Evolutionary conservation across 1,140 invertebrate genomes (phyloP).

Genomic region (Aphelinus certus): DNA sequence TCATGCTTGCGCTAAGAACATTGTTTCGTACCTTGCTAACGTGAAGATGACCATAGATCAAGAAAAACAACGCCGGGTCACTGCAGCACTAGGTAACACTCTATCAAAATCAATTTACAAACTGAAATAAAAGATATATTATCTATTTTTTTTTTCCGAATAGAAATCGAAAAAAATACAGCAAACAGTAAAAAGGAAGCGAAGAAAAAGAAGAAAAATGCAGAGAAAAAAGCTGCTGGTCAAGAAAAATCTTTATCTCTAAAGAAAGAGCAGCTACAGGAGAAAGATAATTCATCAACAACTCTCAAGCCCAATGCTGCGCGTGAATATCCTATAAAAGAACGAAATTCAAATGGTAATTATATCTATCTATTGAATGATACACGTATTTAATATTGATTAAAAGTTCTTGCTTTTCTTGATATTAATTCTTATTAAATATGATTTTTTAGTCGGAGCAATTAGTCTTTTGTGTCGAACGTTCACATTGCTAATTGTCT

Average conservation of each 20-base stretch:
- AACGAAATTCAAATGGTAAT: conserved; percentile 33
- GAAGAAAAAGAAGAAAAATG: conserved; percentile 58
- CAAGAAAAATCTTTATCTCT: conserved; percentile 39
- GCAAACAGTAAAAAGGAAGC: conserved; percentile 49
- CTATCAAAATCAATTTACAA: background rate
- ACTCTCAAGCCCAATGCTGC: background rate
- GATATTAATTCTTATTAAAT: background rate
- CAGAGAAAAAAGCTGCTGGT: conserved; percentile 39
- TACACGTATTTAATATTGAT: background rate
- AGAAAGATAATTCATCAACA: conserved; percentile 29
- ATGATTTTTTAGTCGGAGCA: conserved; percentile 27
- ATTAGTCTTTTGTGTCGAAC: conserved; percentile 33
- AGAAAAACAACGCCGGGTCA: conserved; percentile 56
- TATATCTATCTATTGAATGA: no score
- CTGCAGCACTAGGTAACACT: conserved; percentile 41
- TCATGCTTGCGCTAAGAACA: conserved; percentile 70
- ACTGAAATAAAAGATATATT: no score
- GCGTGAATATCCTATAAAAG: conserved; percentile 13
- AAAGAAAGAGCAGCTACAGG: conserved; percentile 18
- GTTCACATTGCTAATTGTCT: conserved; percentile 41
- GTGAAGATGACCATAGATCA: conserved; percentile 62
- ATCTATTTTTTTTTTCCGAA: conserved; percentile 6
- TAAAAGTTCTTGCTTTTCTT: conserved; percentile 8
- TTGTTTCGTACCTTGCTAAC: conserved; percentile 66
- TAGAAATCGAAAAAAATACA: conserved; percentile 44